Conservation (phyloP, 2,113 vertebrate genomes). For the Pterocles orientalis region DNA sequence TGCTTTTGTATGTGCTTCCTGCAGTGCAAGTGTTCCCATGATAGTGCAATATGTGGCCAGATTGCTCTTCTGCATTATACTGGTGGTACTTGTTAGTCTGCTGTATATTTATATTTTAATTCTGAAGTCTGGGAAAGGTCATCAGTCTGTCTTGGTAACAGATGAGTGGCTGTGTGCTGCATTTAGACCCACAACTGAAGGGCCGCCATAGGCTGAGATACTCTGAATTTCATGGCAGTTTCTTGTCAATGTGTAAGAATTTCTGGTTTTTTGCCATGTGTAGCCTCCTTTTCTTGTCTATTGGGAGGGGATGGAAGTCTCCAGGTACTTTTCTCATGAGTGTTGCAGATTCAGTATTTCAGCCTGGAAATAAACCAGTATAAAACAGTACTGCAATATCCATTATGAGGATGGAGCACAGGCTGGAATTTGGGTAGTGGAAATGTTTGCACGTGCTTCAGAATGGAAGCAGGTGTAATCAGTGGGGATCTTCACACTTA, state of each 20-base stretch:
- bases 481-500: background rate
- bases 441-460: fast-evolving
- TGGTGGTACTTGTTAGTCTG: background rate
- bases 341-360: background rate
- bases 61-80: background rate
- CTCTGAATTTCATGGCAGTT: background rate
- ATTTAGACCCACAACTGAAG: background rate
- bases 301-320: background rate
- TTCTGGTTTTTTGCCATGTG: background rate
- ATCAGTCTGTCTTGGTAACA: background rate
- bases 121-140: background rate
- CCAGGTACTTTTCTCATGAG: fast-evolving
- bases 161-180: background rate
- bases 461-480: background rate
- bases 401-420: fast-evolving
- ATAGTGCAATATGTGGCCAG: background rate
- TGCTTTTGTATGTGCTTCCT: background rate
- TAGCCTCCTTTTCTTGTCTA: background rate
- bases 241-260: background rate
- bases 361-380: no score
- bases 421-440: background rate
- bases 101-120: background rate
- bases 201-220: background rate
- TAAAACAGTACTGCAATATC: no score
- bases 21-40: background rate